Base-by-base conservation (phyloP, 2,888 invertebrate species). In the Lepidochitona cinerea region DNA sequence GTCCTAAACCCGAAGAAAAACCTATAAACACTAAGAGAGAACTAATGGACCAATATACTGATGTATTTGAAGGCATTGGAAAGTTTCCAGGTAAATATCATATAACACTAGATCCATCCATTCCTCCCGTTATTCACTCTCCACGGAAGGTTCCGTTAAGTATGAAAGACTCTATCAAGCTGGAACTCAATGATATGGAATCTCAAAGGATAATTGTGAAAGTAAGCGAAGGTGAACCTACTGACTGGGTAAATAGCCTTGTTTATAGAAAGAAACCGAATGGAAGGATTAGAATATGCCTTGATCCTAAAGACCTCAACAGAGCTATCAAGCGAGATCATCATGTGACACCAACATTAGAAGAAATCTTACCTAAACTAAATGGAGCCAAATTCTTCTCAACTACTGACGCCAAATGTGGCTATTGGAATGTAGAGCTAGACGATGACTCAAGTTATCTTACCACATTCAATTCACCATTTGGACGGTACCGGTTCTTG, bases 341-440 rank as follows among this genome's bases (percentile, higher is more conserved):
- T 35, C 74, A 71, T 37, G 36, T 36, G 23, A 52, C 66, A 18
- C 74, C 72, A 52, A 77, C 76, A 1, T 12, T 76, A 14, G 77
- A 77, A 37, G 72, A 77, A 37, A 67, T 77, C 12, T 59, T 52
- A 23, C 54, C 68, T 36, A 72, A 75, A 65, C 66, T 77, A 14
- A 66, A 66, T 37, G 71, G 67, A 23, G 70, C 74, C 7, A 68
- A 12, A 26, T 65, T 68, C 49, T 78, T 78, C 36, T 37, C 54
- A 41, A 78, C 72, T n/a, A 41, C 73, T 3, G 76, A 75, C 41
- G 76, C 76, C 9, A 75, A 75, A 71, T 32, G 64, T 41, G 79
- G 77, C 12, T 79, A 73, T 37, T 78, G 79, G 78, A 66, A 54
- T 37, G 53, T 79, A 0, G n/a, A 54, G 14, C 65, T 75, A 26